Evolutionary conservation across 1,140 invertebrate species (phyloP).

Genomic region (Tachypleus tridentatus): DNA sequence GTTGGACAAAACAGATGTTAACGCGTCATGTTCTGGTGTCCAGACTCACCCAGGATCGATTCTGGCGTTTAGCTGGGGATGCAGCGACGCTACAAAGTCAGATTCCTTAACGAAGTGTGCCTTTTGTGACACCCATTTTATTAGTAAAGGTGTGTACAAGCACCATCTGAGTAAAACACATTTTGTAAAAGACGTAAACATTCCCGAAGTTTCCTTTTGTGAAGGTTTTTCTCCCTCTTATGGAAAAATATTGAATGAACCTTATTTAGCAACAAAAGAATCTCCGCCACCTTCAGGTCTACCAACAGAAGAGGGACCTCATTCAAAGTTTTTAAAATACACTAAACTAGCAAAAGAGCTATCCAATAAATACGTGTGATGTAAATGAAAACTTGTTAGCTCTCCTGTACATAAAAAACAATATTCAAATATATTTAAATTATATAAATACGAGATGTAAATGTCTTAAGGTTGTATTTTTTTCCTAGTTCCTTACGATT

Average conservation of each 20-base stretch:
- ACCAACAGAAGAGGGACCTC: constrained; percentile 65
- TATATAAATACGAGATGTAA: constrained; percentile 5
- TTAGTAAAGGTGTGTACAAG: constrained; percentile 89
- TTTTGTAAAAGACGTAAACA: constrained; percentile 82
- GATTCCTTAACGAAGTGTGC: constrained; percentile 83
- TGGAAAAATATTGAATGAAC: constrained; percentile 28
- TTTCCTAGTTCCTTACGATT: no score
- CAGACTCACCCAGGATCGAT: constrained; percentile 56
- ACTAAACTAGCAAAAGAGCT: constrained; percentile 91
- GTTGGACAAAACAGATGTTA: constrained; percentile 83
- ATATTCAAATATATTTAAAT: constrained; percentile 6
- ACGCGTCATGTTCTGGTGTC: constrained; percentile 28
- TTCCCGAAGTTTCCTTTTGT: constrained; percentile 43
- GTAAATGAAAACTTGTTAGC: not conserved
- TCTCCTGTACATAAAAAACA: not conserved
- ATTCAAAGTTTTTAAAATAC: constrained; percentile 94
- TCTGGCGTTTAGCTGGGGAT: constrained; percentile 83
- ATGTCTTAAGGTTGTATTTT: no score
- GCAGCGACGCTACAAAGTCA: constrained; percentile 70
- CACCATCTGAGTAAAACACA: constrained; percentile 95
- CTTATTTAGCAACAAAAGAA: constrained; percentile 13
- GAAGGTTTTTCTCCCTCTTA: not conserved
- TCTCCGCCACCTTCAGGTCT: constrained; percentile 8
- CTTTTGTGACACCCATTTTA: constrained; percentile 90
- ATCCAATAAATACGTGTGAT: constrained; percentile 68